Conservation (phyloP, 2,113 vertebrate species). For the Pelobates fuscus region DNA sequence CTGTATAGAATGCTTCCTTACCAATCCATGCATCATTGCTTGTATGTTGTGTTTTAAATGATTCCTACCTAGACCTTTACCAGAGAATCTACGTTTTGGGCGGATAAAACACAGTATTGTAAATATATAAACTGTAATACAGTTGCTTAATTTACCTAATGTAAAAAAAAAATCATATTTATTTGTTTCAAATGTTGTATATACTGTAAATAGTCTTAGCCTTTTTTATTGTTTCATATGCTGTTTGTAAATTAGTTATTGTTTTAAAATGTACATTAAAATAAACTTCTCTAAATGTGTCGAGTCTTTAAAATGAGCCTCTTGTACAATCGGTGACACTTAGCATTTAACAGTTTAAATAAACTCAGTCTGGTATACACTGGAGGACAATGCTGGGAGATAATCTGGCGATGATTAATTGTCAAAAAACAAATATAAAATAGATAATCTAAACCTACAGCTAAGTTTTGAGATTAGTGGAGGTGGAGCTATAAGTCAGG, state of each 20-base stretch:
- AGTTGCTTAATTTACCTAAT: slow-evolving; percentile 8
- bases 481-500: no score
- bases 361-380: no score
- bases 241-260: not conserved
- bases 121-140: slow-evolving; percentile 21
- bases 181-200: slow-evolving; percentile 18
- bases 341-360: no score
- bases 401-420: no score
- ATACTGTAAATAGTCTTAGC: slow-evolving; percentile 25
- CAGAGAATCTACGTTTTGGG: not conserved
- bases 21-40: not conserved
- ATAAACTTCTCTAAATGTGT: not conserved
- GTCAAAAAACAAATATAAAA: no score
- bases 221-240: slow-evolving; percentile 25
- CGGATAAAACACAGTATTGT: slow-evolving; percentile 1
- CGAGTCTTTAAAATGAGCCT: no score
- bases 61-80: not conserved
- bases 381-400: no score
- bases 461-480: no score
- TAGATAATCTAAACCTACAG: no score
- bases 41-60: not conserved
- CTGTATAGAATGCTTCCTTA: no score
- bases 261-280: slow-evolving; percentile 1
- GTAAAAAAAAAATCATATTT: slow-evolving; percentile 28
- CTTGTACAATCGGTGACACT: no score